Evolutionary conservation across 2,113 vertebrate genomes (phyloP).

Genomic region (Chaetops frenatus): DNA sequence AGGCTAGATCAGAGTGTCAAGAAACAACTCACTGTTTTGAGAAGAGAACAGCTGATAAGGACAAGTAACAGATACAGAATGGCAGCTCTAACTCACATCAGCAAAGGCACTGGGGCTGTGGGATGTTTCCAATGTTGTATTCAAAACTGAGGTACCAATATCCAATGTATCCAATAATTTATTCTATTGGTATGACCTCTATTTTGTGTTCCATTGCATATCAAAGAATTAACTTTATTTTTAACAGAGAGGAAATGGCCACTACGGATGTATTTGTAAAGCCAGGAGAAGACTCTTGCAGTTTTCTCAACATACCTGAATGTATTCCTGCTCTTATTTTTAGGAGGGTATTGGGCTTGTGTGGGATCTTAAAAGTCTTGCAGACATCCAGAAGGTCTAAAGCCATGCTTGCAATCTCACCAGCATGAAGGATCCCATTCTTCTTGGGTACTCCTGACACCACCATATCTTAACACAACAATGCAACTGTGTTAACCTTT

Average conservation of each 20-base stretch:
- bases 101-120: neutral
- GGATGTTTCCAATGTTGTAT: neutral
- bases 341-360: conserved; percentile 75
- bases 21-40: neutral
- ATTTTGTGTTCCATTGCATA: neutral
- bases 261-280: neutral
- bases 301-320: conserved; percentile 61
- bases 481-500: neutral
- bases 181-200: neutral
- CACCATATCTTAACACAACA: conserved; percentile 77
- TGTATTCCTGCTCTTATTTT: conserved; percentile 83
- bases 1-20: neutral
- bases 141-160: neutral
- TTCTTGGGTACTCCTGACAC: conserved; percentile 78
- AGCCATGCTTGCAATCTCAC: conserved; percentile 81
- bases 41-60: neutral
- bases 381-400: conserved; percentile 79
- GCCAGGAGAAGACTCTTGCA: neutral
- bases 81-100: neutral
- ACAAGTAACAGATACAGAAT: neutral
- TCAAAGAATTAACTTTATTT: neutral
- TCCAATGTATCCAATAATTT: neutral
- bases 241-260: neutral
- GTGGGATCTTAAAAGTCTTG: conserved; percentile 80
- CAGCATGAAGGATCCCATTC: conserved; percentile 77